Evolutionary conservation across 1,140 invertebrate species (phyloP), one percentile per base, ranked within the genome.

Genomic region (Panagrolaimus sp.): DNA sequence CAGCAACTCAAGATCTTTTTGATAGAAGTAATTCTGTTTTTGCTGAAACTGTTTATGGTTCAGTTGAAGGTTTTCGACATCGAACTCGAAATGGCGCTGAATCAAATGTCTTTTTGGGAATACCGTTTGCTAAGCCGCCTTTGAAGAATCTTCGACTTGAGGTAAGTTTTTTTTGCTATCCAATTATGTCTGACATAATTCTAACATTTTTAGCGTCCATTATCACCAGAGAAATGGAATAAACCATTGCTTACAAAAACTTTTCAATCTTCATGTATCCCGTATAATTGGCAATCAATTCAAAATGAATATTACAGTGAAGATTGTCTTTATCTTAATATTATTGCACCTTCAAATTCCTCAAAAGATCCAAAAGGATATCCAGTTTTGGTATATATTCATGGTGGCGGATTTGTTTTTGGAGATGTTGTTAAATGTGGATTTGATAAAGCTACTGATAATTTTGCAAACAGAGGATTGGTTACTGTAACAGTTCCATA

Each of bases 241-340:
- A 28, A 58, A 14, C 52, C 52, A 26, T 21, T 58, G 4, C 5
- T 12, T 70, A 67, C 45, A 28, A 68, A 24, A 70, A 7, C 4
- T 5, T 43, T 21, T 17, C 6, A 48, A 43, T 12, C 6, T 21
- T 66, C 55, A 14, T 38, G 28, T 12, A n/a, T n/a, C 17, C 68
- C 10, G 10, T 21, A 15, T 10, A 26, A 85, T 92, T 89, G 75
- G 28, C 21, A 12, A 2, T 58, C 21, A 28, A 10, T 58, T 10
- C 12, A 58, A n/a, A 12, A 28, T 4, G 28, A 14, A 5, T 21
- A 26, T 58, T 21, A 58, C 2, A 8, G 10, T 17, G 94, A 97
- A 86, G 94, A 97, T 86, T 97, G 94, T 84, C 88, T 96, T 43
- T 95, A 94, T 84, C 86, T 96, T 72, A 96, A 96, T 84, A 91